Evolutionary conservation across 2,797 vertebrate species (phyloP).

Genomic region (Avahi laniger): DNA sequence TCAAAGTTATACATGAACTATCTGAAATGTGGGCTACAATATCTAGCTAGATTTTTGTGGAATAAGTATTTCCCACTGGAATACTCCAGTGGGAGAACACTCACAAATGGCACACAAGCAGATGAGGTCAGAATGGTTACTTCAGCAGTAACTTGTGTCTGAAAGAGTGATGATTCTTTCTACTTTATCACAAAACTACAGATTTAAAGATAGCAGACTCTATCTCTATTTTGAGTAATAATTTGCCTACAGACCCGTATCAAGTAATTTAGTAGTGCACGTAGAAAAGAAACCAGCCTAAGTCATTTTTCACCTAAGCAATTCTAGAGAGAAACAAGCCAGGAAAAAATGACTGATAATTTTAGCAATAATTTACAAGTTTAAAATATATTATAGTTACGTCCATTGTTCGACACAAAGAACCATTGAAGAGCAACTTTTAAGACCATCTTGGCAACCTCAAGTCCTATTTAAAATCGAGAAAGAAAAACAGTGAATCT

Average conservation of each 20-base stretch:
- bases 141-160: not conserved
- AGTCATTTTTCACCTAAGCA: constrained; percentile 2
- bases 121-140: not conserved
- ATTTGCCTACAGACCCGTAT: not conserved
- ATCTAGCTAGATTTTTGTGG: not conserved
- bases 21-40: not conserved
- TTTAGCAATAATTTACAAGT: not conserved
- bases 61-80: not conserved
- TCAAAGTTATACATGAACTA: not conserved
- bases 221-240: not conserved
- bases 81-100: not conserved
- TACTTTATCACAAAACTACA: not conserved
- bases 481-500: constrained; percentile 29
- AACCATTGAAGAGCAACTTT: not conserved
- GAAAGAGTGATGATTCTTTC: not conserved
- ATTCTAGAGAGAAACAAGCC: not conserved
- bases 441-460: constrained; percentile 27
- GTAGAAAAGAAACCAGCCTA: not conserved
- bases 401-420: not conserved
- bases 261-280: not conserved
- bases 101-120: not conserved
- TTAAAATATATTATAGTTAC: not conserved
- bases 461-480: constrained; percentile 23
- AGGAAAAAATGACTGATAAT: not conserved
- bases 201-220: not conserved